Conservation (phyloP, 2,888 invertebrate species). For the Perizoma flavofasciatum region DNA sequence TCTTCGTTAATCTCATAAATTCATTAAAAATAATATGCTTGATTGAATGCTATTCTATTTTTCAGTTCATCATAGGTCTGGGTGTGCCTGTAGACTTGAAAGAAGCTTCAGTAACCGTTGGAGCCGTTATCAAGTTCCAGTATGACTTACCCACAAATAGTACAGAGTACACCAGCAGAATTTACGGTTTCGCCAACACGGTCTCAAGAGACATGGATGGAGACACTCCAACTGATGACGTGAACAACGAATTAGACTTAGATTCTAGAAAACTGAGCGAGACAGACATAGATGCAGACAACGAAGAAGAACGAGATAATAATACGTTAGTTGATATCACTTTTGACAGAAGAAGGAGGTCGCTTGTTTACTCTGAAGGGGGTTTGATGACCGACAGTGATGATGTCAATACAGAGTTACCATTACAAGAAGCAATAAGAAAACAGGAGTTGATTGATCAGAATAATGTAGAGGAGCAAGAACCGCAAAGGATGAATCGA, state of each 20-base stretch:
- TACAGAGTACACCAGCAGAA: conserved; percentile 81
- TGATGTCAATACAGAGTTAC: conserved; percentile 54
- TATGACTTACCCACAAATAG: conserved; percentile 87
- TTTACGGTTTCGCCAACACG: conserved; percentile 72
- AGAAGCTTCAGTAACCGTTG: conserved; percentile 85
- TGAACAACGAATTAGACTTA: conserved; percentile 41
- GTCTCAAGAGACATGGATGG: conserved; percentile 72
- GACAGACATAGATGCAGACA: conserved; percentile 31
- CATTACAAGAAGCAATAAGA: conserved; percentile 74
- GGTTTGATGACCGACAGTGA: conserved; percentile 49
- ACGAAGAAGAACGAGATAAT: conserved; percentile 52
- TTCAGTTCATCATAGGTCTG: conserved; percentile 86
- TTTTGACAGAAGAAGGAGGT: conserved; percentile 66
- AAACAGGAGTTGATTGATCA: conserved; percentile 77
- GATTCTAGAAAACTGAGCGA: conserved; percentile 47
- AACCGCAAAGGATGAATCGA: conserved; percentile 76
- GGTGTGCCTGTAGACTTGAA: conserved; percentile 86
- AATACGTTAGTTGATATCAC: conserved; percentile 71
- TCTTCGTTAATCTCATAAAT: no score
- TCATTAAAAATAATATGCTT: background rate
- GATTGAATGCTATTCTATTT: conserved; percentile 10
- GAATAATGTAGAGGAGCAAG: conserved; percentile 55
- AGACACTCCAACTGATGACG: conserved; percentile 42
- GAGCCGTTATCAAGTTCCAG: conserved; percentile 87
- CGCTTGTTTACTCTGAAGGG: conserved; percentile 67